Conservation (phyloP, 2,113 vertebrate genomes). For the Gavia stellata region DNA sequence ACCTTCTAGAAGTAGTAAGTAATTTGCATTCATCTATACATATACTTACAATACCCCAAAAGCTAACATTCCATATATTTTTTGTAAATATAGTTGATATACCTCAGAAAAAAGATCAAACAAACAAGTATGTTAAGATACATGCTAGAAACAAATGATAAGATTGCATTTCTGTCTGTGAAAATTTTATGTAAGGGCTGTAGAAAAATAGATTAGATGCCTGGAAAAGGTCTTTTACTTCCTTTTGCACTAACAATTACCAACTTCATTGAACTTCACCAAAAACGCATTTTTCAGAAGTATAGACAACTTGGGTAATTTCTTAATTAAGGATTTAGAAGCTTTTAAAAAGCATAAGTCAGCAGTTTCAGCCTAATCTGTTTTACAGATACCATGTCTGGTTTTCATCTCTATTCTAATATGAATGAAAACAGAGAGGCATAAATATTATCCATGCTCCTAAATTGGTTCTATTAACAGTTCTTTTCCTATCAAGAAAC, state of each 20-base stretch:
- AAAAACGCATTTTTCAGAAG: slow-evolving; percentile 12
- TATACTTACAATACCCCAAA: background rate
- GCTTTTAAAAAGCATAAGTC: slow-evolving; percentile 24
- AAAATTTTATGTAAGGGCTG: background rate
- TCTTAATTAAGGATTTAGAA: slow-evolving; percentile 58
- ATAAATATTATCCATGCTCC: slow-evolving; percentile 38
- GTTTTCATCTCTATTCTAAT: slow-evolving; percentile 31
- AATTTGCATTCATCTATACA: background rate
- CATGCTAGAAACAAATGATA: background rate
- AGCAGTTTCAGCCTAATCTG: slow-evolving; percentile 36
- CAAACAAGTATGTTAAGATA: background rate
- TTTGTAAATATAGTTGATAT: background rate
- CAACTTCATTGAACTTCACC: slow-evolving; percentile 4
- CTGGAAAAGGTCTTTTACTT: background rate
- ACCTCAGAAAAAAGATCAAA: background rate
- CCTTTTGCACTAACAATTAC: background rate
- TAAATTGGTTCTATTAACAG: slow-evolving; percentile 27
- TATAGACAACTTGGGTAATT: slow-evolving; percentile 33
- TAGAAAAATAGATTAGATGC: background rate
- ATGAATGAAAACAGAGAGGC: slow-evolving; percentile 26
- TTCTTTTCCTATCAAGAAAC: slow-evolving; percentile 29
- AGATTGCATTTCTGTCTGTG: background rate
- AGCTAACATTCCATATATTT: background rate
- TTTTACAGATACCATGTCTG: background rate
- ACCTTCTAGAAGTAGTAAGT: background rate